Evolutionary conservation across 2,797 vertebrate species (phyloP).

Genomic region (Labeo calbasu): DNA sequence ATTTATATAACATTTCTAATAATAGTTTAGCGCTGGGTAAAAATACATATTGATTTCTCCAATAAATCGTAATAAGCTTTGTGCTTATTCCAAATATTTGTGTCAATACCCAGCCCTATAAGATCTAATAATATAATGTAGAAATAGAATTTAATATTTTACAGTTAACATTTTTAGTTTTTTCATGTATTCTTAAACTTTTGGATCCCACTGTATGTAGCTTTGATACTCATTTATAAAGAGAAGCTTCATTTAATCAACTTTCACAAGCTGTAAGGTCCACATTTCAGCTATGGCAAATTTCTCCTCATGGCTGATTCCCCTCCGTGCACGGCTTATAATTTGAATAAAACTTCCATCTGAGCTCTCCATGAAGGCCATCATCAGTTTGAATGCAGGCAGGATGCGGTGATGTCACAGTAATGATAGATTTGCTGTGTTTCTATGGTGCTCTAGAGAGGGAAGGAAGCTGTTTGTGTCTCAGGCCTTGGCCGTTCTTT

Average conservation of each 20-base stretch:
- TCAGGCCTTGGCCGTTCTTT: not conserved
- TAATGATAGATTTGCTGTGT: constrained; percentile 43
- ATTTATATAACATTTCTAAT: not conserved
- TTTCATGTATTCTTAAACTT: not conserved
- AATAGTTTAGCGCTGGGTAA: not conserved
- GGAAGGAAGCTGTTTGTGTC: constrained; percentile 10
- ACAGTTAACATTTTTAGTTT: not conserved
- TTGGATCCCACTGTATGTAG: not conserved
- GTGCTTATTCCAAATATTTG: too few species aligned
- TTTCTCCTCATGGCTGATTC: constrained; percentile 27
- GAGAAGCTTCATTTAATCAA: constrained; percentile 27
- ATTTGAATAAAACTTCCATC: constrained; percentile 49
- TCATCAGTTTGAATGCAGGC: constrained; percentile 40
- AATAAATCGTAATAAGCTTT: too few species aligned
- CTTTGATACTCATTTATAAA: constrained; percentile 7
- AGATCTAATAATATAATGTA: not conserved
- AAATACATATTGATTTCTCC: too few species aligned
- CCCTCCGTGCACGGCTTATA: not conserved
- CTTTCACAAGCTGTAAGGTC: constrained; percentile 19
- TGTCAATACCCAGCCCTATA: too few species aligned
- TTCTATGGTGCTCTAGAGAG: constrained; percentile 28
- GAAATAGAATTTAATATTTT: not conserved
- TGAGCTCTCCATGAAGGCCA: constrained; percentile 45
- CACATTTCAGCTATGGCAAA: constrained; percentile 26
- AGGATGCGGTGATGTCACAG: constrained; percentile 32